Evolutionary conservation across 2,797 vertebrate genomes (phyloP).

Genomic region (Lycodopsis pacificus): DNA sequence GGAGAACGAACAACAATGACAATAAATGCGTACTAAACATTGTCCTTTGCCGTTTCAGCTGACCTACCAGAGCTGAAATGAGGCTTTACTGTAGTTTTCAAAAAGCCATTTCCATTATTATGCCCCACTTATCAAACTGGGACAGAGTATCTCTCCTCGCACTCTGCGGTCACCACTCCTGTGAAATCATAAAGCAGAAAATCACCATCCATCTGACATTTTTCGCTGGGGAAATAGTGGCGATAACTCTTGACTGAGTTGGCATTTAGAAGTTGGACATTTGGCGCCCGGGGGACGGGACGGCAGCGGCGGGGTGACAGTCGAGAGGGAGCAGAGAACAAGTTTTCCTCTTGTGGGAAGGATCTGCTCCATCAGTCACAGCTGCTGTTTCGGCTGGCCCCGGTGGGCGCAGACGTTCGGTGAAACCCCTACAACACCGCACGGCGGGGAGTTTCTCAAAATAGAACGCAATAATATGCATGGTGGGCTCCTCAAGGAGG

Average conservation of each 20-base stretch:
- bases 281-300: conserved; percentile 60
- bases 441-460: conserved; percentile 73
- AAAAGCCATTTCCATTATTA: conserved; percentile 64
- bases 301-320: conserved; percentile 60
- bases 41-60: conserved; percentile 41
- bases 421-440: conserved; percentile 59
- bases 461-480: conserved; percentile 84
- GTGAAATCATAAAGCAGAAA: conserved; percentile 79
- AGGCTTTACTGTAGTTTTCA: conserved; percentile 57
- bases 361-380: conserved; percentile 76
- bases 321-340: conserved; percentile 53
- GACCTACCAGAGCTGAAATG: conserved; percentile 51
- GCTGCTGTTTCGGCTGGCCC: conserved; percentile 61
- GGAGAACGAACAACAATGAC: conserved; percentile 1
- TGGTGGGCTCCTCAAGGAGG: conserved; percentile 71
- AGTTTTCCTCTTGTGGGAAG: conserved; percentile 48
- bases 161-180: conserved; percentile 63
- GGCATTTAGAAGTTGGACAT: conserved; percentile 80
- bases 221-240: conserved; percentile 71
- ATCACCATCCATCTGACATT: conserved; percentile 81
- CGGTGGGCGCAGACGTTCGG: conserved; percentile 68
- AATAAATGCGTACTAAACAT: conserved; percentile 33
- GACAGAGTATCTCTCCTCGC: conserved; percentile 64
- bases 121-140: conserved; percentile 78
- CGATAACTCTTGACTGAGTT: conserved; percentile 77